phyloP scores from a whole-genome alignment of 2,888 invertebrate species.

The Apotomis betuletana region DNA sequence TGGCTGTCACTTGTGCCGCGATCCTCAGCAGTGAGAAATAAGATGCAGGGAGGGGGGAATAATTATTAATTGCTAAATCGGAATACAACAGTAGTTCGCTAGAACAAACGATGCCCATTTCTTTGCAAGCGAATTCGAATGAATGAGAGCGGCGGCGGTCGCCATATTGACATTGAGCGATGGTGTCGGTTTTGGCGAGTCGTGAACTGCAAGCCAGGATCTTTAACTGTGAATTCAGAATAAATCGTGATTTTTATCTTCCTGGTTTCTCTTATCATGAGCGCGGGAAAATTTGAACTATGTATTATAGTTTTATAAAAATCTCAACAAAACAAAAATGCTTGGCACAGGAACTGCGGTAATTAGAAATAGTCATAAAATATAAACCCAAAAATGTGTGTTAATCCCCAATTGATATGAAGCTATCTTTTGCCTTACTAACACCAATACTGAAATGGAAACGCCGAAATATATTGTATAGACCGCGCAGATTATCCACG shows the following conservation, averaged over 20 bases:
- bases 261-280: too few relatives aligned
- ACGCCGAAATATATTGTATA: background rate
- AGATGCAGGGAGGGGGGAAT: background rate
- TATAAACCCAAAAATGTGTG: too few relatives aligned
- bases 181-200: conserved; percentile 58
- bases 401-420: too few relatives aligned
- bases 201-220: conserved; percentile 56
- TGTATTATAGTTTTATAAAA: too few relatives aligned
- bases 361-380: too few relatives aligned
- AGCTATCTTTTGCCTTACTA: too few relatives aligned
- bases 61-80: background rate
- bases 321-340: too few relatives aligned
- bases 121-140: conserved; percentile 57
- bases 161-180: conserved; percentile 72
- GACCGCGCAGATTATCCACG: conserved; percentile 2
- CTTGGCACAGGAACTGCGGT: too few relatives aligned
- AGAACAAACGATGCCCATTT: conserved; percentile 73
- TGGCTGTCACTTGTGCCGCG: too few relatives aligned
- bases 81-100: background rate
- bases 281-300: too few relatives aligned
- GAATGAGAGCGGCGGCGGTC: conserved; percentile 63
- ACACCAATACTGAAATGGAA: background rate
- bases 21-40: too few relatives aligned
- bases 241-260: too few relatives aligned
- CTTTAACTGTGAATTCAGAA: conserved; percentile 47